These are phyloP conservation scores for Python bivittatus DNA, from an alignment of 2,113 vertebrate species.

Conservation along the genomic window DNA sequence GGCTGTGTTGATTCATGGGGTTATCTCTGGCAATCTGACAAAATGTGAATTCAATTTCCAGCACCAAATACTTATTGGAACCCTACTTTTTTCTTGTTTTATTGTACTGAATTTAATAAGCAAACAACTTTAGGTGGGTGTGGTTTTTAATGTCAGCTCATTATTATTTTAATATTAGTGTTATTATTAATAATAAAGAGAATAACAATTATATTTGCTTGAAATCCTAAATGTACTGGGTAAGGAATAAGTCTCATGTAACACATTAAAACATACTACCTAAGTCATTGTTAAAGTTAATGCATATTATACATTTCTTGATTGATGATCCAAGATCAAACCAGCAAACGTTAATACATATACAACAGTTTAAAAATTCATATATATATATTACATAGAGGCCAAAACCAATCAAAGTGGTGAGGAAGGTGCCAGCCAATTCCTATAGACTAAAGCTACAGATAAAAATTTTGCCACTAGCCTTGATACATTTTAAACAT, in stretches of 20 bases:
- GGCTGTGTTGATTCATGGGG: constrained; percentile 56
- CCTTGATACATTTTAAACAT: neutral
- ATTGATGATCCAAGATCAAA: neutral
- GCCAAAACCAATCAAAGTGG: neutral
- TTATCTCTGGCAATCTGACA: constrained; percentile 42
- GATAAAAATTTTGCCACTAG: neutral
- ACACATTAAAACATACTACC: neutral
- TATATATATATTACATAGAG: neutral
- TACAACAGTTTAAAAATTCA: neutral
- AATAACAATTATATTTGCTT: neutral
- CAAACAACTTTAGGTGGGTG: neutral
- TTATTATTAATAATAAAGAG: neutral
- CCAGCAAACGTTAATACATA: neutral
- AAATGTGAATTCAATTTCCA: constrained; percentile 30
- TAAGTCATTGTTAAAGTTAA: neutral
- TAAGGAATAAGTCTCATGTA: neutral
- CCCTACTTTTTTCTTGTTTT: neutral
- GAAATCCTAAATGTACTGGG: neutral
- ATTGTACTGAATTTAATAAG: neutral
- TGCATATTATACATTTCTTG: neutral
- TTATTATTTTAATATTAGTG: neutral
- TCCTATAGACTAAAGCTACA: neutral
- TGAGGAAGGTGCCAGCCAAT: neutral
- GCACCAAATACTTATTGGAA: neutral
- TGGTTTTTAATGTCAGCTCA: neutral